These are phyloP conservation scores for Sander lucioperca DNA, from an alignment of 2,113 vertebrate genomes.

Conservation along the genomic window DNA sequence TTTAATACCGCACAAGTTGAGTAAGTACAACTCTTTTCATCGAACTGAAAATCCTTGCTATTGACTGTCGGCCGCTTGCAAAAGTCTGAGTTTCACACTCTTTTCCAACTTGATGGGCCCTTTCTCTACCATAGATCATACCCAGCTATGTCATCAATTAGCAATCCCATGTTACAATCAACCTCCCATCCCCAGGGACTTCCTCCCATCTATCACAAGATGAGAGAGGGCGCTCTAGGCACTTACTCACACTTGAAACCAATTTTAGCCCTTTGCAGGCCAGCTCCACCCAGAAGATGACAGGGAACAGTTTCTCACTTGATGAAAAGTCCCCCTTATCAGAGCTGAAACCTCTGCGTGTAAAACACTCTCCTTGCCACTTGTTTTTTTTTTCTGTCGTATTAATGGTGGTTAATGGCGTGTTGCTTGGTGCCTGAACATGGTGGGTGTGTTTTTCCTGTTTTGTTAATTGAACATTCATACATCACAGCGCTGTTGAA, in stretches of 20 bases:
- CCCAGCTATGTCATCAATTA: slow-evolving; percentile 74
- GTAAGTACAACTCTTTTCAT: slow-evolving; percentile 50
- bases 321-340: slow-evolving; percentile 73
- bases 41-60: slow-evolving; percentile 43
- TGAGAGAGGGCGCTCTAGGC: slow-evolving; percentile 68
- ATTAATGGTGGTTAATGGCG: slow-evolving; percentile 38
- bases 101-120: slow-evolving; percentile 59
- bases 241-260: slow-evolving; percentile 82
- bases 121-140: slow-evolving; percentile 65
- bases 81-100: slow-evolving; percentile 50
- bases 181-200: slow-evolving; percentile 63
- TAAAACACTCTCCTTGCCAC: slow-evolving; percentile 33
- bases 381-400: slow-evolving; percentile 19
- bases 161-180: slow-evolving; percentile 76
- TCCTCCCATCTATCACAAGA: slow-evolving; percentile 73
- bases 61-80: slow-evolving; percentile 27
- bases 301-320: slow-evolving; percentile 68
- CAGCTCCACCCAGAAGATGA: slow-evolving; percentile 71
- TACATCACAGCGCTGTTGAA: slow-evolving; percentile 12
- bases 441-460: slow-evolving; percentile 7
- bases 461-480: slow-evolving; percentile 43
- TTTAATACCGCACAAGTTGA: slow-evolving; percentile 58
- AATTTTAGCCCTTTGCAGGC: slow-evolving; percentile 73
- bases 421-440: slow-evolving; percentile 19
- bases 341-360: slow-evolving; percentile 48